phyloP scores from a whole-genome alignment of 2,113 vertebrate genomes.

The Bufo gargarizans region DNA sequence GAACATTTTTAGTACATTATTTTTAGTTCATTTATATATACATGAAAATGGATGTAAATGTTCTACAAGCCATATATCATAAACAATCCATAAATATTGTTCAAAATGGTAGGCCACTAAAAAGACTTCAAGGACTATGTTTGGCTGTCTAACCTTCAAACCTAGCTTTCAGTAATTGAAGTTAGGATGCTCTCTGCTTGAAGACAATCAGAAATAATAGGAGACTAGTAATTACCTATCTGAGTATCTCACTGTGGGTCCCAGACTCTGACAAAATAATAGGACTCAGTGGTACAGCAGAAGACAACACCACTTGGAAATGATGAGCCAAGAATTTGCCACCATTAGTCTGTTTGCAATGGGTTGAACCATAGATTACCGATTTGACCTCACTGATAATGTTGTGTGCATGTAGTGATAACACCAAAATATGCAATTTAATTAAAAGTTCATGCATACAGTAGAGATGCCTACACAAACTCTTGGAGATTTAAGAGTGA shows the following conservation, averaged over 20 bases:
- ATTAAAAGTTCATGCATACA: neutral
- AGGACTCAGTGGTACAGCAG: neutral
- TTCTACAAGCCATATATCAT: neutral
- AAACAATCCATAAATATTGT: neutral
- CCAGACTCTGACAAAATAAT: neutral
- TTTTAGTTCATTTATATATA: neutral
- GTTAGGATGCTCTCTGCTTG: neutral
- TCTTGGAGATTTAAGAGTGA: neutral
- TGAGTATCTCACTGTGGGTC: neutral
- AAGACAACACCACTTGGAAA: neutral
- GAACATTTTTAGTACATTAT: neutral
- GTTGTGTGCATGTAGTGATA: neutral
- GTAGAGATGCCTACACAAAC: neutral
- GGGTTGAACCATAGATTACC: neutral
- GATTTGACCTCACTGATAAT: neutral
- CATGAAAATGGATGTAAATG: neutral
- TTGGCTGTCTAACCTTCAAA: neutral
- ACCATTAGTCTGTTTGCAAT: neutral
- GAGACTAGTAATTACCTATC: neutral
- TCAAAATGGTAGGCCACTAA: neutral
- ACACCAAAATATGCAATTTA: neutral
- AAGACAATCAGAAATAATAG: neutral
- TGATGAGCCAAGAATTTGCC: neutral
- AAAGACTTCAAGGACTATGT: neutral
- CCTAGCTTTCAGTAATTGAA: neutral